Evolutionary conservation across 2,113 vertebrate species (phyloP).

Genomic region (Cromileptes altivelis): DNA sequence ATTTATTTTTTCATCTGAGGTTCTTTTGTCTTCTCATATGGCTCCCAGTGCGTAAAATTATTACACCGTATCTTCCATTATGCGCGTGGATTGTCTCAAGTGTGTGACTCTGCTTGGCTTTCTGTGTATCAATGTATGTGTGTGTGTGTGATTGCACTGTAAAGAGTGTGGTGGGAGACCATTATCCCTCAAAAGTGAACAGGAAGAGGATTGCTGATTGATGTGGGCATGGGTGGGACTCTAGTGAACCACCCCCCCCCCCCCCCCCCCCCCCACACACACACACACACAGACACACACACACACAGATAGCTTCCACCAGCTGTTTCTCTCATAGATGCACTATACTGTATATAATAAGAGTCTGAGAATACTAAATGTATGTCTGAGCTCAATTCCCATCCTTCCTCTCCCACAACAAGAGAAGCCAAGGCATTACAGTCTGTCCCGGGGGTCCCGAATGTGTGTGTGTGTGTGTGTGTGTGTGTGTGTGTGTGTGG

Average conservation of each 20-base stretch:
- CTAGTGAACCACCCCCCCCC: constrained; percentile 28
- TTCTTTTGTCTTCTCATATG: constrained; percentile 5
- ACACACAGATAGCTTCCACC: neutral
- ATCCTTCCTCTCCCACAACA: constrained; percentile 58
- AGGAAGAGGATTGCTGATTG: constrained; percentile 60
- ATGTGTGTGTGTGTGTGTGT: constrained; percentile 52
- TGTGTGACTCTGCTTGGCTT: neutral
- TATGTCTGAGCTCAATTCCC: constrained; percentile 38
- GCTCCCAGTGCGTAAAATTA: constrained; percentile 1
- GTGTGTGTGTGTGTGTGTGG: constrained; percentile 18
- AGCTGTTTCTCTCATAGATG: constrained; percentile 51
- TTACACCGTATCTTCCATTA: constrained; percentile 1
- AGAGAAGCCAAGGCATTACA: constrained; percentile 35
- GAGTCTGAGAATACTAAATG: constrained; percentile 49
- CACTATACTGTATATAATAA: constrained; percentile 43
- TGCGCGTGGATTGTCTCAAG: constrained; percentile 1
- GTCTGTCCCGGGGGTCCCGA: constrained; percentile 35
- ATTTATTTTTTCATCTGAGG: neutral
- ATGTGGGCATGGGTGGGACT: constrained; percentile 68
- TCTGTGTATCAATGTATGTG: constrained; percentile 17
- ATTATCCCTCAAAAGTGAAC: constrained; percentile 62
- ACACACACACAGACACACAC: neutral
- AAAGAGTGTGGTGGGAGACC: constrained; percentile 46
- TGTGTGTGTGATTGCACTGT: neutral
- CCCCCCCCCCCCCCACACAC: neutral